Evolutionary conservation across 1,140 invertebrate genomes (phyloP).

Genomic region (Pissodes strobi): DNA sequence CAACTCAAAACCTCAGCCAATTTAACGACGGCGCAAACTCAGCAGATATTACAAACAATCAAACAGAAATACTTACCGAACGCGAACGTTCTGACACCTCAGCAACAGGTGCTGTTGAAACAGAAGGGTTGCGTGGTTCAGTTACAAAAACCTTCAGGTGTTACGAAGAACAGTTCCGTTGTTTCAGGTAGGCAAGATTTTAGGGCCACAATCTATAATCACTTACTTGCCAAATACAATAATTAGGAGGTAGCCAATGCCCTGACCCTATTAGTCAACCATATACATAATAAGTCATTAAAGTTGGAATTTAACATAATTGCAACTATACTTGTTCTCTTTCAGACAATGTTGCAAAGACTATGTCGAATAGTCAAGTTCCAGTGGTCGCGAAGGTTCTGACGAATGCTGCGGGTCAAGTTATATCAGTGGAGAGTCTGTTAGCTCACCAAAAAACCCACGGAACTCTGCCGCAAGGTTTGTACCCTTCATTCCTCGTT

Average conservation of each 20-base stretch:
- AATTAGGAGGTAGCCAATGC: too few relatives aligned
- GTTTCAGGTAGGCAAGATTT: slow-evolving; percentile 11
- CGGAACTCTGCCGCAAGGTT: slow-evolving; percentile 55
- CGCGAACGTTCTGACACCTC: slow-evolving; percentile 42
- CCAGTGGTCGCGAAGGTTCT: slow-evolving; percentile 63
- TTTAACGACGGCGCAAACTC: slow-evolving; percentile 57
- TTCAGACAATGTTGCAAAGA: slow-evolving; percentile 34
- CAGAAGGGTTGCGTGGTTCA: slow-evolving; percentile 49
- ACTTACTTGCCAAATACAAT: too few relatives aligned
- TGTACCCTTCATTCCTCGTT: not conserved
- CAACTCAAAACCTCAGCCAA: slow-evolving; percentile 47
- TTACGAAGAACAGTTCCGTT: slow-evolving; percentile 18
- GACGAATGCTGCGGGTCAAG: slow-evolving; percentile 64
- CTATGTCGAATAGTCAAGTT: slow-evolving; percentile 39
- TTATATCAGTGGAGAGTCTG: slow-evolving; percentile 70
- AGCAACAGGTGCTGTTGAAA: slow-evolving; percentile 48
- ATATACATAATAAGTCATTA: too few relatives aligned
- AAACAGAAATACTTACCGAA: slow-evolving; percentile 53
- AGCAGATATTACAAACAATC: slow-evolving; percentile 57
- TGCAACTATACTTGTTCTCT: too few relatives aligned
- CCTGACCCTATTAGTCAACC: too few relatives aligned
- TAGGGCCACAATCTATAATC: too few relatives aligned
- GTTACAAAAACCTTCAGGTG: slow-evolving; percentile 42
- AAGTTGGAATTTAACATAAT: too few relatives aligned
- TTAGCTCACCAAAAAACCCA: slow-evolving; percentile 64